Conservation (phyloP, 2,113 vertebrate species). For the Elgaria multicarinata region DNA sequence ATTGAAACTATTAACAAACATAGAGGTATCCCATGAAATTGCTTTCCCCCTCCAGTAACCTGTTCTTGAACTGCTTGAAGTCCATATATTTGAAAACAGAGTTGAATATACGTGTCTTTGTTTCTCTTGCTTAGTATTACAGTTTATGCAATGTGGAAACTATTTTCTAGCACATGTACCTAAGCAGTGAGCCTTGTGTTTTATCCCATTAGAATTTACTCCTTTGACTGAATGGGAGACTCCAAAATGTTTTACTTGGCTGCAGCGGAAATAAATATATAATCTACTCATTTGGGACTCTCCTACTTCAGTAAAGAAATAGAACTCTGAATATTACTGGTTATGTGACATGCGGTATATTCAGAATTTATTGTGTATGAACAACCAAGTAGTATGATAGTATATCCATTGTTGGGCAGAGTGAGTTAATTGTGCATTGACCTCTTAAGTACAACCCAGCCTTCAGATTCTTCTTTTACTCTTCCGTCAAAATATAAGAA, state of each 20-base stretch:
- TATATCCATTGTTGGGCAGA: background rate
- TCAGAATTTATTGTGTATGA: background rate
- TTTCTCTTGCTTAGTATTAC: conserved; percentile 53
- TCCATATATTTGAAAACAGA: conserved; percentile 44
- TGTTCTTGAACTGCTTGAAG: conserved; percentile 47
- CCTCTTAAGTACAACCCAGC: no score
- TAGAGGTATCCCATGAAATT: background rate
- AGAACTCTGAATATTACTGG: background rate
- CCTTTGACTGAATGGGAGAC: conserved; percentile 59
- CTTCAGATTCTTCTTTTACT: no score
- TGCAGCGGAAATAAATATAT: conserved; percentile 9
- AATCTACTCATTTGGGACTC: conserved; percentile 64
- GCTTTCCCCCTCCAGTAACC: conserved; percentile 10
- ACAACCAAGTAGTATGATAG: background rate
- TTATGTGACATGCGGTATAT: background rate
- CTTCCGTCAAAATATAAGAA: no score
- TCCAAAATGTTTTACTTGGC: conserved; percentile 69
- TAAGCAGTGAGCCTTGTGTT: conserved; percentile 70
- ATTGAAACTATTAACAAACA: background rate
- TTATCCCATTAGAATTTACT: conserved; percentile 71
- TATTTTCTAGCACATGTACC: conserved; percentile 66
- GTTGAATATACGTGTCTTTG: conserved; percentile 65
- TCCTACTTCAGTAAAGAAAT: conserved; percentile 1
- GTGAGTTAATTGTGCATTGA: no score
- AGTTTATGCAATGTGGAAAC: conserved; percentile 72